These are phyloP conservation scores for Corydoras sp. DNA, from an alignment of 2,113 vertebrate genomes.

Conservation along the genomic window DNA sequence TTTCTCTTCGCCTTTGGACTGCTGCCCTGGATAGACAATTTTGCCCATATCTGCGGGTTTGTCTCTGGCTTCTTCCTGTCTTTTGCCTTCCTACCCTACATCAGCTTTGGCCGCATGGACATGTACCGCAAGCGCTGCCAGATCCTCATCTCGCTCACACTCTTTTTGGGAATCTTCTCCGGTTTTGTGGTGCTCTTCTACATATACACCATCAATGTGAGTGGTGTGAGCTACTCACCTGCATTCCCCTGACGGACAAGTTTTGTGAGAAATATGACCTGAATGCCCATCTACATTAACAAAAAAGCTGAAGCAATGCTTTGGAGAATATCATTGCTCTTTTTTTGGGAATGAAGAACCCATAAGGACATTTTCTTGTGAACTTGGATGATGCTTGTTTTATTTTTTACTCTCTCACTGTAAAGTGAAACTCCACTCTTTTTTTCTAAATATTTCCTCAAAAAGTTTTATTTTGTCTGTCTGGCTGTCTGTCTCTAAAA, in stretches of 20 bases:
- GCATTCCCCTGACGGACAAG: conserved; percentile 98
- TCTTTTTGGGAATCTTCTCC: conserved; percentile 90
- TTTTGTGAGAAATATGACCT: conserved; percentile 99
- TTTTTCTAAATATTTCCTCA: conserved; percentile 40
- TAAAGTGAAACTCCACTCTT: conserved; percentile 47
- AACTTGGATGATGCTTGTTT: conserved; percentile 57
- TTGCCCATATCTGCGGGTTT: conserved; percentile 93
- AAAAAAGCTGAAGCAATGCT: neutral
- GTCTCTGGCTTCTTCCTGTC: conserved; percentile 94
- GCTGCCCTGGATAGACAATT: conserved; percentile 98
- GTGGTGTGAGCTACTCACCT: conserved; percentile 96
- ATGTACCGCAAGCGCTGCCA: conserved; percentile 96
- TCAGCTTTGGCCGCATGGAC: conserved; percentile 95
- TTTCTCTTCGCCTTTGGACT: conserved; percentile 95
- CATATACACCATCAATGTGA: conserved; percentile 90
- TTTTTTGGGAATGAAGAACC: conserved; percentile 14
- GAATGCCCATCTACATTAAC: conserved; percentile 92
- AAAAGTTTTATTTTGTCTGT: conserved; percentile 43
- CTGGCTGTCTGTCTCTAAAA: conserved; percentile 41
- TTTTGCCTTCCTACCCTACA: conserved; percentile 95
- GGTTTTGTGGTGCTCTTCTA: conserved; percentile 94
- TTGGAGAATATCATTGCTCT: neutral
- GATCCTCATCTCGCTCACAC: conserved; percentile 87
- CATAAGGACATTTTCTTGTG: conserved; percentile 38
- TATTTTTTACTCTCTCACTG: conserved; percentile 53